Conservation (phyloP, 2,888 invertebrate genomes). For the Halictus quadricinctus region DNA sequence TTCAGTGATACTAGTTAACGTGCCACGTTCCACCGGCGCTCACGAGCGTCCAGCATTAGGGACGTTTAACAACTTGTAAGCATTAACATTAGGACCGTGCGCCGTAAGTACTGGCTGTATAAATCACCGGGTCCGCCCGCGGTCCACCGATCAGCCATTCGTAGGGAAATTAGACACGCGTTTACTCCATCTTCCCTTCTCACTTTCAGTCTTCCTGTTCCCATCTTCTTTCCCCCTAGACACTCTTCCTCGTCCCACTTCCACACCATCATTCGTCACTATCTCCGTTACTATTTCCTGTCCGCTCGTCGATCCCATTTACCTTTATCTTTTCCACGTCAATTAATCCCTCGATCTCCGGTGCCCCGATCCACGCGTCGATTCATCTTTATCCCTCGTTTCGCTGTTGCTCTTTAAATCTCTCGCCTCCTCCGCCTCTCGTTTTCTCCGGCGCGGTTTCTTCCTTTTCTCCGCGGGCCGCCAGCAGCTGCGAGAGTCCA, state of each 20-base stretch:
- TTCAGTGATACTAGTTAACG: slow-evolving; percentile 57
- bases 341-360: slow-evolving; percentile 41
- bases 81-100: slow-evolving; percentile 70
- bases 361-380: neutral
- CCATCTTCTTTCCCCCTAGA: slow-evolving; percentile 12
- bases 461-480: slow-evolving; percentile 40
- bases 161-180: slow-evolving; percentile 79
- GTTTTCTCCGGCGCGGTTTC: neutral
- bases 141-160: slow-evolving; percentile 74
- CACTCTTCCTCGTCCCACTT: neutral
- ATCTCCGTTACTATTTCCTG: slow-evolving; percentile 37
- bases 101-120: slow-evolving; percentile 71
- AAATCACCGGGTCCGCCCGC: slow-evolving; percentile 77
- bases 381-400: slow-evolving; percentile 42
- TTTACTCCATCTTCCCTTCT: slow-evolving; percentile 55
- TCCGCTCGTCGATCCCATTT: slow-evolving; percentile 44
- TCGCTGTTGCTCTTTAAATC: neutral
- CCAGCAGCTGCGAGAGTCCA: slow-evolving; percentile 30
- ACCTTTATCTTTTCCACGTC: slow-evolving; percentile 43
- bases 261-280: slow-evolving; percentile 25
- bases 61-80: slow-evolving; percentile 75
- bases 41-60: slow-evolving; percentile 68
- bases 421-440: slow-evolving; percentile 11
- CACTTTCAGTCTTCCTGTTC: slow-evolving; percentile 44
- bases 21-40: slow-evolving; percentile 35